Base-by-base conservation (phyloP, 1,140 invertebrate species). In the Diabrotica virgifera region DNA sequence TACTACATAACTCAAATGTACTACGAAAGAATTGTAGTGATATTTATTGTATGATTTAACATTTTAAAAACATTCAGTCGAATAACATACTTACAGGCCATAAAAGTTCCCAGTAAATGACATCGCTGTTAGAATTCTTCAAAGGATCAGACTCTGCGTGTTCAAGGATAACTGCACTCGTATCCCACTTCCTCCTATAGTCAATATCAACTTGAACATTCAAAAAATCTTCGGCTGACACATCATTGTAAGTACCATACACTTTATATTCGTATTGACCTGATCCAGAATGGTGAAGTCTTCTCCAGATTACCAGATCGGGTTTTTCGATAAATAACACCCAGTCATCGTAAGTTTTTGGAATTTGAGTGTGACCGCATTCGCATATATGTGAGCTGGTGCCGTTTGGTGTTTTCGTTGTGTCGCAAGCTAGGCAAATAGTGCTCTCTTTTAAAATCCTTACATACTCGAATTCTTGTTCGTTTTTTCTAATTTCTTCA, bases 61-160 rank as follows among this genome's bases (percentile, higher is more conserved):
- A n/a, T n/a, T n/a, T n/a, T 24, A 24, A 24, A 24, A 24, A 24
- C 1, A 24, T 24, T 24, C 24, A 24, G 1, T 24, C 1, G 4
- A 24, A 46, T 2, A 8, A 46, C 40, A 46, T 62, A 82, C 85
- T 84, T 79, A 91, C 89, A 69, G 93, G 92, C 90, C 92, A 94
- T 66, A 88, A 81, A 78, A 93, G 90, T 81, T 94, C 92, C 92
- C 92, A 95, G 74, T 94, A 93, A 58, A 94, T 83, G 35, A 94
- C 78, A 79, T 93, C 90, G 58, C 86, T 87, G 62, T 82, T 81
- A n/a, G 82, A 82, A 36, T 76, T 68, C 3, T 70, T 24, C 58
- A 70, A 69, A 12, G 85, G 84, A 76, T 93, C 87, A 14, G 83
- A 83, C 70, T 90, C 89, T 52, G 91, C 81, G 36, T 90, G 79